Evolutionary conservation across 2,797 vertebrate species (phyloP), one percentile per base, ranked within the genome.

Genomic region (Distichodus sexfasciatus): DNA sequence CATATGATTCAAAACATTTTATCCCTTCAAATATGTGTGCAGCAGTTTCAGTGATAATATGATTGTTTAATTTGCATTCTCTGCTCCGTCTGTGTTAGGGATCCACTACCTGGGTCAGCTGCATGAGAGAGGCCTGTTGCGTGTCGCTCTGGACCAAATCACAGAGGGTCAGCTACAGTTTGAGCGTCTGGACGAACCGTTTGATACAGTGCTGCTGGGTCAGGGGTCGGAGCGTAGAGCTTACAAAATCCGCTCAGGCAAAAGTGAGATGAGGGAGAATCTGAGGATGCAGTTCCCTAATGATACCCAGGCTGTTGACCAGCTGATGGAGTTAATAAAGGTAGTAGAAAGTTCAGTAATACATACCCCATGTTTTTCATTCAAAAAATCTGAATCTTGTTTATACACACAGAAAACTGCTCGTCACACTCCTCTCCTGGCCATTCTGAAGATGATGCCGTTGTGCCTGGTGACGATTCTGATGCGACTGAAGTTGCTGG

Each of bases 271-370:
- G 77, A 74, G 69, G 12, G 66, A 82, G 0, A 75, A 74, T 0
- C 75, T 93, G 60, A 83, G 87, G 78, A 88, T 83, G 66, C 90
- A 92, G 83, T 87, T 92, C 71, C 90, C 89, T 0, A 67, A 69
- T 0, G 90, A 91, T 70, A 86, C 84, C 29, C 67, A 28, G n/a
- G 91, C 91, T 60, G 88, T 92, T 44, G 77, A 88, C n/a, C 84
- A 92, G 72, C 89, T 90, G 78, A 87, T 92, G 86, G 86, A 54
- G 74, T 54, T 93, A 31, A 88, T 92, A 84, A 92, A 93, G 91
- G 91, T 93, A 79, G n/a, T n/a, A n/a, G n/a, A n/a, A n/a, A n/a
- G n/a, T n/a, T n/a, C 23, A 38, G 9, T 57, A 86, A 84, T 85
- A 6, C 73, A 80, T 21, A 66, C 21, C 1, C 58, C 81, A n/a